phyloP scores from a whole-genome alignment of 92 coral and sea anemone species.

The Zoanthus sociatus region DNA sequence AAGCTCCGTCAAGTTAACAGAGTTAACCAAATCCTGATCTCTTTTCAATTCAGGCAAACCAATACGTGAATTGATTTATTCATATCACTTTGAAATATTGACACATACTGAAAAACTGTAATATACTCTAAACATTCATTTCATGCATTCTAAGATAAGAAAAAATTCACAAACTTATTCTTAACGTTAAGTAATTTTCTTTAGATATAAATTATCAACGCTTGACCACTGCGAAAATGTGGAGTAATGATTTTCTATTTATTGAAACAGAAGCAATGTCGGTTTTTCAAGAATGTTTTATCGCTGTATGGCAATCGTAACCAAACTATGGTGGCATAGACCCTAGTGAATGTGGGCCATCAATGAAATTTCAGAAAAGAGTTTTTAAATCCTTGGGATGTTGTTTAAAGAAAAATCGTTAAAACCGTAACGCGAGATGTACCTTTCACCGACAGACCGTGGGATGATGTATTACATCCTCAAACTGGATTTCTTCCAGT shows the following conservation, averaged over 20 bases:
- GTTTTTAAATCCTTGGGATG: neutral
- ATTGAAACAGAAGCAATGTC: no score
- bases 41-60: constrained; percentile 41
- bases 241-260: no score
- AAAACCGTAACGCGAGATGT: no score
- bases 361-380: neutral
- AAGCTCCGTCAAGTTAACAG: neutral
- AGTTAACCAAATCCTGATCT: constrained; percentile 16
- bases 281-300: no score
- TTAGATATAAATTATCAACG: no score
- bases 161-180: neutral
- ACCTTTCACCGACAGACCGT: no score
- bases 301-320: no score
- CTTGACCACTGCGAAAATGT: no score
- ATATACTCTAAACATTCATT: constrained; percentile 17
- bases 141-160: neutral
- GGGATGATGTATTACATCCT: neutral
- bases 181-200: neutral
- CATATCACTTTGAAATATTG: constrained; percentile 12
- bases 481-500: neutral
- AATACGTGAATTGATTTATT: constrained; percentile 15
- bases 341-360: no score
- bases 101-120: constrained; percentile 7
- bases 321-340: no score
- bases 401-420: no score